Conservation (phyloP, 2,888 invertebrate species). For the Nymphalis polychloros region DNA sequence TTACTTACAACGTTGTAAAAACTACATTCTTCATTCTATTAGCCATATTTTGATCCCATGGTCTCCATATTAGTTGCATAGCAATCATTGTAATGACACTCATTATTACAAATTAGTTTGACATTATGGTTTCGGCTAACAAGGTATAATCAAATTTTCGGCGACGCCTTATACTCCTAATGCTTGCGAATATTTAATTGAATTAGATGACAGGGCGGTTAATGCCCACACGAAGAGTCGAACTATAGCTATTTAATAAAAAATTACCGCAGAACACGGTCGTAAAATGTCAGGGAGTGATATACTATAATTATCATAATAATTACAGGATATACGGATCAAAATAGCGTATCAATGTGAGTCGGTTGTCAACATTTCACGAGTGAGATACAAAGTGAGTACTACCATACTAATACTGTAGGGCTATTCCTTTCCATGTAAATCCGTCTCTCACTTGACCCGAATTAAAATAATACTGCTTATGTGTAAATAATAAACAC, state of each 20-base stretch:
- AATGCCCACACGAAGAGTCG: not conserved
- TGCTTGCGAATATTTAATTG: slow-evolving; percentile 44
- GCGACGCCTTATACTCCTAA: slow-evolving; percentile 35
- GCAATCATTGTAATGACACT: slow-evolving; percentile 37
- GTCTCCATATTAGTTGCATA: slow-evolving; percentile 19
- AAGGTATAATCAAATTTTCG: slow-evolving; percentile 45
- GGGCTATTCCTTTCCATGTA: not conserved
- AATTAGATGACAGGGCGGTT: slow-evolving; percentile 38
- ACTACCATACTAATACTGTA: not conserved
- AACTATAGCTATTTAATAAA: no score
- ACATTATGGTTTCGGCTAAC: slow-evolving; percentile 33
- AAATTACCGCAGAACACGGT: no score
- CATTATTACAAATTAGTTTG: slow-evolving; percentile 40
- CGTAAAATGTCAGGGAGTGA: no score
- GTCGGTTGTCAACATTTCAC: no score
- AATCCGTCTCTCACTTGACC: no score
- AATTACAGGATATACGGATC: no score
- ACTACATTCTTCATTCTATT: slow-evolving; percentile 25
- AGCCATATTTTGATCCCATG: slow-evolving; percentile 29
- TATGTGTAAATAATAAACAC: no score
- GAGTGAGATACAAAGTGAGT: not conserved
- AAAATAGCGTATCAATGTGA: no score
- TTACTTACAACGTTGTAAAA: not conserved
- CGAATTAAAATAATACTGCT: no score
- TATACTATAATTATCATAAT: no score